Evolutionary conservation across 2,797 vertebrate genomes (phyloP).

Genomic region (Centroberyx gerrardi): DNA sequence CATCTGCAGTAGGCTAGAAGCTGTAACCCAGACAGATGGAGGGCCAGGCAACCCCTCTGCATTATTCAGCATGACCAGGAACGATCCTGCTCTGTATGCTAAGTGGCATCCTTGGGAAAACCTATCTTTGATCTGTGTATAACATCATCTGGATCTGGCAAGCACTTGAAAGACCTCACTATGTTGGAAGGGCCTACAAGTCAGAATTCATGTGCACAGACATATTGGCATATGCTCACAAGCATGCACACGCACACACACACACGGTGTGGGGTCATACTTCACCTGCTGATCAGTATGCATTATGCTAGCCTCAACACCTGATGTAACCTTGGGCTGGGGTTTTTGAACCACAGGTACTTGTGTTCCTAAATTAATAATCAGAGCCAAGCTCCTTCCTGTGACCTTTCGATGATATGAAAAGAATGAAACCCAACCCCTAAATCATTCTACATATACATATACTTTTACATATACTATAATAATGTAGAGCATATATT

Average conservation of each 20-base stretch:
- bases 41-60: slow-evolving; percentile 71
- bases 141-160: slow-evolving; percentile 57
- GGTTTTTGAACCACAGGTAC: slow-evolving; percentile 39
- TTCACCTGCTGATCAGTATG: slow-evolving; percentile 54
- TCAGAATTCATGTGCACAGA: slow-evolving; percentile 38
- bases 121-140: slow-evolving; percentile 65
- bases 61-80: slow-evolving; percentile 76
- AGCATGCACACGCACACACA: slow-evolving; percentile 6
- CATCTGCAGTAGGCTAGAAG: slow-evolving; percentile 58
- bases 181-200: slow-evolving; percentile 17
- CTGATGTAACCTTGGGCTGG: slow-evolving; percentile 43
- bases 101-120: slow-evolving; percentile 61
- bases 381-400: slow-evolving; percentile 8
- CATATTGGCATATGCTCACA: slow-evolving; percentile 26
- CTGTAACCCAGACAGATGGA: slow-evolving; percentile 67
- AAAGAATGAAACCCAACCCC: slow-evolving; percentile 12
- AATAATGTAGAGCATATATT: not conserved
- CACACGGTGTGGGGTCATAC: slow-evolving; percentile 6
- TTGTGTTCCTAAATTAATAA: slow-evolving; percentile 16
- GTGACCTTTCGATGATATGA: slow-evolving; percentile 3
- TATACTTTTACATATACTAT: slow-evolving; percentile 14
- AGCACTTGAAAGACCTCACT: slow-evolving; percentile 43
- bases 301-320: slow-evolving; percentile 37
- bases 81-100: slow-evolving; percentile 66
- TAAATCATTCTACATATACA: not conserved